Percentiles rank a stretch among this genome's conserved stretches.
phyloP scores from a whole-genome alignment of 2,888 invertebrate species.

The Oeneis ivallda region DNA sequence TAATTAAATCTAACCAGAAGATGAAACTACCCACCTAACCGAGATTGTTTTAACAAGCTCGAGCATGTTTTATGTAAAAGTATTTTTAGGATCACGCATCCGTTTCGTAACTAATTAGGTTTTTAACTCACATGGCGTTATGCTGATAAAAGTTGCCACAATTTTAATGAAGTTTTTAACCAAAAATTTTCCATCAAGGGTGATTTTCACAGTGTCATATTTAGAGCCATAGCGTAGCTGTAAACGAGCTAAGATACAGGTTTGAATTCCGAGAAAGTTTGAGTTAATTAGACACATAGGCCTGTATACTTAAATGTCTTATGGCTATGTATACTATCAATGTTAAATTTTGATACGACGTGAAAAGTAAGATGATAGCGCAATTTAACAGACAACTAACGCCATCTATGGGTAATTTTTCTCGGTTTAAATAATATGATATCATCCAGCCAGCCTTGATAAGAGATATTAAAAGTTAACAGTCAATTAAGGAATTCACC shows the following conservation, averaged over 20 bases:
- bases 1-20: background rate
- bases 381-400: background rate
- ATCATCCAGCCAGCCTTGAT: background rate
- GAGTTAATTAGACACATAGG: no score
- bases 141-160: background rate
- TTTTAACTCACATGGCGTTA: background rate
- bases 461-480: slow-evolving; percentile 28
- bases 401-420: background rate
- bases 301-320: no score
- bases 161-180: slow-evolving; percentile 8
- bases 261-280: no score
- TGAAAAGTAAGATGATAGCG: background rate
- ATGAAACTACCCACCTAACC: background rate
- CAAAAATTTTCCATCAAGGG: background rate
- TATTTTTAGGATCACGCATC: background rate
- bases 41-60: background rate
- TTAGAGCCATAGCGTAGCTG: no score
- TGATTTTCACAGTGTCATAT: background rate
- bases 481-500: slow-evolving; percentile 30
- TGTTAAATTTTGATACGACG: no score
- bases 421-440: background rate
- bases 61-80: background rate
- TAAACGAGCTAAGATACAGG: no score
- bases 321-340: no score
- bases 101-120: slow-evolving; percentile 9